Evolutionary conservation across 2,888 invertebrate species (phyloP).

Genomic region (Griposia aprilina): DNA sequence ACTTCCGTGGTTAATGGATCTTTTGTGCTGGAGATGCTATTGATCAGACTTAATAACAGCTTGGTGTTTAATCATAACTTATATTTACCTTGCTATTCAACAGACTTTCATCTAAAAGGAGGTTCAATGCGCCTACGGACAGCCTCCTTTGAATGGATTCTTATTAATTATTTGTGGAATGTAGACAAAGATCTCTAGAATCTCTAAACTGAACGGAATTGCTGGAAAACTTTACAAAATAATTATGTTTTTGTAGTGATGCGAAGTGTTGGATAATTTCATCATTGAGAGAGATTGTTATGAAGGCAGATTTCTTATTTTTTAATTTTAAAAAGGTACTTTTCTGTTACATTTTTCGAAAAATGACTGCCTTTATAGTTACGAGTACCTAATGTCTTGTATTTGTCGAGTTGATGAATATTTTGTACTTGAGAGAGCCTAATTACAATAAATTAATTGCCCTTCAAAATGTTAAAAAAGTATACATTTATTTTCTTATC

Average conservation of each 20-base stretch:
- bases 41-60: constrained; percentile 43
- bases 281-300: background rate
- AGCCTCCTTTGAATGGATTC: constrained; percentile 36
- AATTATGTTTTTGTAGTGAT: background rate
- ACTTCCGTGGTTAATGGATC: constrained; percentile 24
- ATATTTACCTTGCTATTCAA: constrained; percentile 50
- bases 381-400: too few species aligned
- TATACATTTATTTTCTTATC: background rate
- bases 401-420: background rate
- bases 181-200: constrained; percentile 28
- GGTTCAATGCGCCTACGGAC: constrained; percentile 14
- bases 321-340: background rate
- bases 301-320: too few species aligned
- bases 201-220: constrained; percentile 17
- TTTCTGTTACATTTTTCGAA: background rate
- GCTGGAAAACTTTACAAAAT: constrained; percentile 6
- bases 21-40: constrained; percentile 38
- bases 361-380: too few species aligned
- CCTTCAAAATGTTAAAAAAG: background rate
- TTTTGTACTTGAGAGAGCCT: background rate
- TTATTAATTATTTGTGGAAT: constrained; percentile 49
- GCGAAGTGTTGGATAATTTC: background rate
- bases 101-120: constrained; percentile 43
- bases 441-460: background rate
- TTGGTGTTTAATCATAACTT: constrained; percentile 59